These are phyloP conservation scores for Larimichthys crocea DNA, from an alignment of 2,113 vertebrate genomes.

Conservation along the genomic window DNA sequence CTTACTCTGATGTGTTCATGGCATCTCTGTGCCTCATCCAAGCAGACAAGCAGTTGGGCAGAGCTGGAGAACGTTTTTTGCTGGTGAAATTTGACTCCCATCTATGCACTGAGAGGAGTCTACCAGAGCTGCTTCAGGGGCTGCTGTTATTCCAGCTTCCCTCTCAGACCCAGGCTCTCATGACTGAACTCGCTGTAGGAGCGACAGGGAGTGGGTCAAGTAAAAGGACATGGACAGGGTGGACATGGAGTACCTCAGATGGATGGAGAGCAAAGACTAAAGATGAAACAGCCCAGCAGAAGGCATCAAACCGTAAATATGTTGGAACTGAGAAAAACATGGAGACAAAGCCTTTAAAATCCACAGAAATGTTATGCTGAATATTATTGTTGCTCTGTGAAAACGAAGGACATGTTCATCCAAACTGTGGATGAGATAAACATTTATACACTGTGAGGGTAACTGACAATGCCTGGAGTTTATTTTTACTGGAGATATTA, in stretches of 20 bases:
- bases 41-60: slow-evolving; percentile 69
- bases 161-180: slow-evolving; percentile 80
- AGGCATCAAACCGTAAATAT: background rate
- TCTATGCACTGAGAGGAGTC: background rate
- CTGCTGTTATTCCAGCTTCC: slow-evolving; percentile 87
- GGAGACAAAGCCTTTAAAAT: background rate
- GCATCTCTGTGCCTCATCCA: slow-evolving; percentile 86
- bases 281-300: background rate
- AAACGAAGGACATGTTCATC: slow-evolving; percentile 4
- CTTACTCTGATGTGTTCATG: slow-evolving; percentile 82
- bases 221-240: slow-evolving; percentile 37
- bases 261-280: background rate
- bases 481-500: background rate
- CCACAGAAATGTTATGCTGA: background rate
- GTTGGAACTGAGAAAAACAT: slow-evolving; percentile 2
- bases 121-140: slow-evolving; percentile 82
- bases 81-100: slow-evolving; percentile 84
- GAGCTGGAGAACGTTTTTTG: slow-evolving; percentile 77
- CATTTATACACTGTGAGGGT: background rate
- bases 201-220: background rate
- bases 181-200: slow-evolving; percentile 73
- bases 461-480: background rate
- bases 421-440: background rate
- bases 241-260: background rate
- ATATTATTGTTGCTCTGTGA: background rate